Conservation (phyloP, 2,888 invertebrate genomes). For the Cryptus armator region DNA sequence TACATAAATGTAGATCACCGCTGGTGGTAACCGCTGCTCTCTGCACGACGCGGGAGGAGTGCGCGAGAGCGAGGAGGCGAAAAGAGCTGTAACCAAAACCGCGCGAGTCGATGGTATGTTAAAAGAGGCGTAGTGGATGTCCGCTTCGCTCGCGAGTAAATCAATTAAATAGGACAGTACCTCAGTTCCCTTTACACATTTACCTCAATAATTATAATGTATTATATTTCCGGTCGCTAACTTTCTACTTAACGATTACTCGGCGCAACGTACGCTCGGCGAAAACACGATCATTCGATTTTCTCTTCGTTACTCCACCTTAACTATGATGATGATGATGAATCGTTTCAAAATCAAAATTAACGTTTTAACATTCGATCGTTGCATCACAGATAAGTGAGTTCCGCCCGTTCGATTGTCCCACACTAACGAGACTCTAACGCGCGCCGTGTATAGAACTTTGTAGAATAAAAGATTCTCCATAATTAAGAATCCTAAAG, state of each 20-base stretch:
- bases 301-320: background rate
- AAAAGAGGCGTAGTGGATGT: slow-evolving; percentile 57
- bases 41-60: slow-evolving; percentile 23
- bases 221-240: slow-evolving; percentile 7
- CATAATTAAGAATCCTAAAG: background rate
- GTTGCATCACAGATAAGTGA: too few species aligned
- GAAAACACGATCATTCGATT: background rate
- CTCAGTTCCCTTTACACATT: slow-evolving; percentile 29
- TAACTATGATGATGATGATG: background rate
- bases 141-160: slow-evolving; percentile 59
- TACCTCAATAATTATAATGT: slow-evolving; percentile 60
- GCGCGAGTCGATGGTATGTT: slow-evolving; percentile 38
- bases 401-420: background rate
- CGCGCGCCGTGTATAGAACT: background rate
- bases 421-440: background rate
- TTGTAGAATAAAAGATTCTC: background rate
- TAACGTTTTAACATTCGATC: too few species aligned
- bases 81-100: slow-evolving; percentile 48
- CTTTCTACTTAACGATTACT: background rate
- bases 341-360: too few species aligned
- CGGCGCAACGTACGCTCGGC: background rate
- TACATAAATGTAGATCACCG: slow-evolving; percentile 62
- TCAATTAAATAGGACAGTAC: slow-evolving; percentile 64
- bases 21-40: slow-evolving; percentile 55
- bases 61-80: slow-evolving; percentile 23